Base-by-base conservation (phyloP, 1,140 invertebrate species). In the Aphis craccivora region DNA sequence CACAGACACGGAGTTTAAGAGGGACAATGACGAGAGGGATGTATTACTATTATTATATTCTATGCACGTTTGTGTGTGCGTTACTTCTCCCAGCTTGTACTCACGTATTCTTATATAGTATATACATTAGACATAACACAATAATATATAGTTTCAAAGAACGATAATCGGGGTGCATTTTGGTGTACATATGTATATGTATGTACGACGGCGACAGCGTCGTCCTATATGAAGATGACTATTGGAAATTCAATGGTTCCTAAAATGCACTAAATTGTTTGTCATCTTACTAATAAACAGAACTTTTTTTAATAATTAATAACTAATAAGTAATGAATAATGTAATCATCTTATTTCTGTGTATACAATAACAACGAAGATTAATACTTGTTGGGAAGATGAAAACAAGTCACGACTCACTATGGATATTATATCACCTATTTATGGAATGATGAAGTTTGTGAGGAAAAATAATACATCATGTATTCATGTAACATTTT, bases 1-100 rank as follows among this genome's bases (percentile, higher is more conserved):
- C 88, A 90, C 88, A 90, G 88, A 55, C 88, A 90, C 53, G 88
- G 51, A 84, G 83, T 84, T 84, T 84, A 84, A 84, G 23, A 84
- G 83, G 35, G 23, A 84, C 40, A 84, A 40, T 76, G 30, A 76
- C 60, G 14, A 76, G 60, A 76, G 37, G 35, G 35, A 40, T 84
- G 23, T 84, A 40, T 40, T 84, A 40, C 37, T 84, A 25, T 84
- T 40, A 40, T 40, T 84, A 40, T 84, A 84, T 84, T 40, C 81
- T 43, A 84, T 84, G 8, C 23, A 37, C 40, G 37, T 84, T 22
- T 84, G 35, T 81, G 76, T 20, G 81, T 11, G 83, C 7, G 48
- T 84, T 40, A 37, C 37, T 84, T 84, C 37, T 84, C 83, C 23
- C 40, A 9, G 1, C 22, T 40, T 8, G 37, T 43, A n/a, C 43